A percentile compares a stretch with the other conserved stretches of the same genome.
Conservation (phyloP, 2,888 invertebrate species). For the Callimorpha dominula region DNA sequence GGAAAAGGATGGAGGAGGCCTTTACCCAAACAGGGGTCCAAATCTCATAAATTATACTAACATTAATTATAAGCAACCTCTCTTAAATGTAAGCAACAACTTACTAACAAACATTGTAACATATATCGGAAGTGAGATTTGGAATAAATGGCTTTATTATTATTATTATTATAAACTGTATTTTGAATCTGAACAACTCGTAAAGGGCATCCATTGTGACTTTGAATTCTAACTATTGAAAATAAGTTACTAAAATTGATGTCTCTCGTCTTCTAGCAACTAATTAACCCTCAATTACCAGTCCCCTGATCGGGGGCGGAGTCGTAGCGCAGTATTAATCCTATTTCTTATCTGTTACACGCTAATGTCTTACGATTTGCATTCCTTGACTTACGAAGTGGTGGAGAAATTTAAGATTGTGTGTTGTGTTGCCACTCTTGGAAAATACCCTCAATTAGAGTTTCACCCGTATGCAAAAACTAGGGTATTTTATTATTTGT, state of each 20-base stretch:
- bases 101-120: too few species aligned
- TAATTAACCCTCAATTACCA: conserved; percentile 75
- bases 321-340: conserved; percentile 75
- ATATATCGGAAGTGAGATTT: too few species aligned
- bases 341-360: conserved; percentile 81
- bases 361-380: conserved; percentile 84
- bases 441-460: conserved; percentile 13
- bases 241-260: background rate
- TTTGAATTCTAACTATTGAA: background rate
- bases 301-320: conserved; percentile 40
- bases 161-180: too few species aligned
- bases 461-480: background rate
- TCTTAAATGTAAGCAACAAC: too few species aligned
- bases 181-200: too few species aligned
- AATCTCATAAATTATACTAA: too few species aligned
- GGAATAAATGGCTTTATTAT: too few species aligned
- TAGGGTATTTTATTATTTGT: background rate
- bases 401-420: conserved; percentile 53
- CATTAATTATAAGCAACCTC: too few species aligned
- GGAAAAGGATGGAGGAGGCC: too few species aligned
- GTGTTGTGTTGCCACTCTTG: conserved; percentile 31
- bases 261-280: background rate
- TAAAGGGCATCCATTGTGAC: background rate
- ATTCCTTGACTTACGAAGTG: conserved; percentile 72
- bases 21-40: too few species aligned